Evolutionary conservation across 2,113 vertebrate genomes (phyloP).

Genomic region (Thunnus maccoyii): DNA sequence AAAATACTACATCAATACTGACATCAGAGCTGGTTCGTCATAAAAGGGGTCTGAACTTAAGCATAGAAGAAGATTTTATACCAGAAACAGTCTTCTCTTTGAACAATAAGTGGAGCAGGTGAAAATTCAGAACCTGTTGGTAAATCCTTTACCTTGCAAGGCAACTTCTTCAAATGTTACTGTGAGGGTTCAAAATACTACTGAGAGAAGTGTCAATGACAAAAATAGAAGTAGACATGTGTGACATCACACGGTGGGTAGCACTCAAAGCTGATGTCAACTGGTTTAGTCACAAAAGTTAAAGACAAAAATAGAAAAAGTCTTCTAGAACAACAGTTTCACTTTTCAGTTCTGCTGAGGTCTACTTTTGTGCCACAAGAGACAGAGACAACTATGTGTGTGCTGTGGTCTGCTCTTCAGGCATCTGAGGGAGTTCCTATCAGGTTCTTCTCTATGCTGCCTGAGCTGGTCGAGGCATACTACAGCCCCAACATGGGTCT

Average conservation of each 20-base stretch:
- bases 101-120: too few relatives aligned
- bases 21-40: too few relatives aligned
- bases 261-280: neutral
- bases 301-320: neutral
- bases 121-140: too few relatives aligned
- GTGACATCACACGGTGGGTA: constrained; percentile 21
- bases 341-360: neutral
- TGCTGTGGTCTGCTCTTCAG: constrained; percentile 77
- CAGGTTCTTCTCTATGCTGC: constrained; percentile 89
- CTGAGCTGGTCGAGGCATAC: constrained; percentile 96
- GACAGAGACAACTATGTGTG: neutral
- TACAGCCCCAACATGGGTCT: constrained; percentile 95
- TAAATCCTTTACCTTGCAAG: too few relatives aligned
- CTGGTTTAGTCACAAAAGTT: neutral
- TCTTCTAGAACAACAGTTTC: neutral
- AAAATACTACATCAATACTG: too few relatives aligned
- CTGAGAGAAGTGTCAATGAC: too few relatives aligned
- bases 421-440: constrained; percentile 96
- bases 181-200: too few relatives aligned
- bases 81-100: too few relatives aligned
- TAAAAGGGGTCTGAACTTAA: too few relatives aligned
- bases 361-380: too few relatives aligned
- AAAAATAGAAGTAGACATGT: neutral
- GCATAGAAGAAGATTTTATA: too few relatives aligned
- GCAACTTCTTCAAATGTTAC: too few relatives aligned